Evolutionary conservation across 92 coral and sea anemone species (phyloP).

Genomic region (Zoanthus sansibaricus): DNA sequence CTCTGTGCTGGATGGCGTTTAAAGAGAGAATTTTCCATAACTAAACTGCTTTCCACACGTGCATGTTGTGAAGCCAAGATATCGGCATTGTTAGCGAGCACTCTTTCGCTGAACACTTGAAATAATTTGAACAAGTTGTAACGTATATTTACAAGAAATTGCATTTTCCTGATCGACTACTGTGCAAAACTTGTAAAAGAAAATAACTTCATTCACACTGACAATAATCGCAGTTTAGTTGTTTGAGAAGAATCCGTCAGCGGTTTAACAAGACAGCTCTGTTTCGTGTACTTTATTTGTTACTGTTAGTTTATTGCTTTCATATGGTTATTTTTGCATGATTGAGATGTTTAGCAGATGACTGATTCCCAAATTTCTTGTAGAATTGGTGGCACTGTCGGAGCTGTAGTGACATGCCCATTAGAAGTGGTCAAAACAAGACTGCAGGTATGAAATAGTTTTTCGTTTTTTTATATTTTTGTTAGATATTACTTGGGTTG

Average conservation of each 20-base stretch:
- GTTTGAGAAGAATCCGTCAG: neutral
- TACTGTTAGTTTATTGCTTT: neutral
- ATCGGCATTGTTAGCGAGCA: neutral
- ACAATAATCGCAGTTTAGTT: neutral
- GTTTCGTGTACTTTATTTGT: neutral
- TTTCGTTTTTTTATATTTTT: neutral
- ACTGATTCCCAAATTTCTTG: neutral
- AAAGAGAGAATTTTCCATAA: neutral
- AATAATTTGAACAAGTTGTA: neutral
- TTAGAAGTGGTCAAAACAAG: slow-evolving; percentile 96
- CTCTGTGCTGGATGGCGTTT: neutral
- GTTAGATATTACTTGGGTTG: neutral
- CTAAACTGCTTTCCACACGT: slow-evolving; percentile 4
- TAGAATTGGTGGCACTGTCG: slow-evolving; percentile 95
- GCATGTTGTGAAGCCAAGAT: slow-evolving; percentile 16
- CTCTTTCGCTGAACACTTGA: neutral
- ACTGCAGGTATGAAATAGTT: slow-evolving; percentile 70
- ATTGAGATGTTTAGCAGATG: neutral
- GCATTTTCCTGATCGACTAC: neutral
- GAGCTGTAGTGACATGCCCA: slow-evolving; percentile 93
- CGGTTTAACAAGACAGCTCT: neutral
- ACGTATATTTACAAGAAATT: neutral
- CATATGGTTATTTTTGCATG: neutral
- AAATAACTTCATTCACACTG: neutral
- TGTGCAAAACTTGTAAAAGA: neutral